These are phyloP conservation scores for Oscheius myriophilus DNA, from an alignment of 2,888 invertebrate genomes.

Conservation along the genomic window DNA sequence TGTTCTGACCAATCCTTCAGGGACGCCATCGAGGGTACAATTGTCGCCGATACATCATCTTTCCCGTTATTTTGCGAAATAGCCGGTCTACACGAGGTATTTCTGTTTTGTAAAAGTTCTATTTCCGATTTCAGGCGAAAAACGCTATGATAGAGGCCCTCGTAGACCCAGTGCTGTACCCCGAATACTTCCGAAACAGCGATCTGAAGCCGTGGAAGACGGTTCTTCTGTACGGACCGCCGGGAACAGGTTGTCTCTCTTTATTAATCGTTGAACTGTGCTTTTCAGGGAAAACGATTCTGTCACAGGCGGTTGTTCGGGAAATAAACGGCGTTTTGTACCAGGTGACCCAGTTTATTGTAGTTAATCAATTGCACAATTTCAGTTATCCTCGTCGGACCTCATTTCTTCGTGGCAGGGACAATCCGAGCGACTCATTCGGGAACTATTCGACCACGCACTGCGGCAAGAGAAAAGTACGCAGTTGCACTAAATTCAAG, in stretches of 20 bases:
- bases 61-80: constrained; percentile 33
- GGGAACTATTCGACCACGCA: constrained; percentile 72
- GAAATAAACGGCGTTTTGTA: constrained; percentile 73
- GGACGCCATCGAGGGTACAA: constrained; percentile 34
- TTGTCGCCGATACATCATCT: constrained; percentile 21
- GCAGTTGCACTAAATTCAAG: too few species aligned
- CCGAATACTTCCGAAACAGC: constrained; percentile 75
- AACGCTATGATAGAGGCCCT: constrained; percentile 74
- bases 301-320: constrained; percentile 72
- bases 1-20: not conserved
- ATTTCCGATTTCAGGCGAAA: constrained; percentile 70
- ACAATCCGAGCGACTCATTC: constrained; percentile 69
- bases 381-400: constrained; percentile 75
- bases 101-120: not conserved
- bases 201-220: constrained; percentile 73
- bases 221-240: constrained; percentile 75
- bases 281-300: constrained; percentile 65
- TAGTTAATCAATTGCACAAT: constrained; percentile 50
- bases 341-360: not conserved
- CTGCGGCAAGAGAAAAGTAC: constrained; percentile 66
- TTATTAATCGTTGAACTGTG: not conserved
- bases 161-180: constrained; percentile 75
- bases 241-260: constrained; percentile 70
- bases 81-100: constrained; percentile 73
- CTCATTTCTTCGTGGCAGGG: constrained; percentile 72